Evolutionary conservation across 2,888 invertebrate species (phyloP).

Genomic region (Argynnis bischoffii): DNA sequence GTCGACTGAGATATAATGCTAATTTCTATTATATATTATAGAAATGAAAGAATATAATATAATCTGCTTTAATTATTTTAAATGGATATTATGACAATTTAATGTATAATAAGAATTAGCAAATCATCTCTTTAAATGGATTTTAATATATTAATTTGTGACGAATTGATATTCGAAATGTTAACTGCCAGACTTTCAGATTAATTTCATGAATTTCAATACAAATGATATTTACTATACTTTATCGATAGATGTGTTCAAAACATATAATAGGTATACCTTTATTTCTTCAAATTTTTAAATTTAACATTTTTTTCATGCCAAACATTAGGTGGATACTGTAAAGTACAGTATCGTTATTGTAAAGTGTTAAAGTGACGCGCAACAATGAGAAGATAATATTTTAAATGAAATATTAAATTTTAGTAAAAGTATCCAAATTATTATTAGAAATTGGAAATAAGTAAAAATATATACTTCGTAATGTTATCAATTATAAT

Average conservation of each 20-base stretch:
- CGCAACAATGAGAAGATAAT: background rate
- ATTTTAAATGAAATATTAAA: background rate
- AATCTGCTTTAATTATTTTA: too few relatives aligned
- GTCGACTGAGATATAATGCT: background rate
- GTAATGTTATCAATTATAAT: background rate
- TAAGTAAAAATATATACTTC: background rate
- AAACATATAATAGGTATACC: background rate
- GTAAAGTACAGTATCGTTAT: too few relatives aligned
- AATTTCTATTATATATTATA: background rate
- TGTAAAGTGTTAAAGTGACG: background rate
- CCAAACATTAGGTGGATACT: too few relatives aligned
- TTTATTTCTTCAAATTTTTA: too few relatives aligned
- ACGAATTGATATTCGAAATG: background rate
- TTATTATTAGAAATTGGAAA: conserved; percentile 3
- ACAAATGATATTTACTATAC: background rate
- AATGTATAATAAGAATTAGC: too few relatives aligned
- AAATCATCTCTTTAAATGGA: too few relatives aligned
- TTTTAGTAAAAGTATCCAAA: background rate
- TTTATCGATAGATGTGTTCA: conserved; percentile 17
- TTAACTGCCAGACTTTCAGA: background rate
- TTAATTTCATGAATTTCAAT: background rate
- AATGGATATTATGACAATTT: too few relatives aligned
- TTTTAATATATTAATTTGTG: background rate
- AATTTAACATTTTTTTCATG: too few relatives aligned
- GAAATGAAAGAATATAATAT: too few relatives aligned